These are phyloP conservation scores for Bombus fervidus DNA, from an alignment of 1,140 invertebrate species.

Conservation along the genomic window DNA sequence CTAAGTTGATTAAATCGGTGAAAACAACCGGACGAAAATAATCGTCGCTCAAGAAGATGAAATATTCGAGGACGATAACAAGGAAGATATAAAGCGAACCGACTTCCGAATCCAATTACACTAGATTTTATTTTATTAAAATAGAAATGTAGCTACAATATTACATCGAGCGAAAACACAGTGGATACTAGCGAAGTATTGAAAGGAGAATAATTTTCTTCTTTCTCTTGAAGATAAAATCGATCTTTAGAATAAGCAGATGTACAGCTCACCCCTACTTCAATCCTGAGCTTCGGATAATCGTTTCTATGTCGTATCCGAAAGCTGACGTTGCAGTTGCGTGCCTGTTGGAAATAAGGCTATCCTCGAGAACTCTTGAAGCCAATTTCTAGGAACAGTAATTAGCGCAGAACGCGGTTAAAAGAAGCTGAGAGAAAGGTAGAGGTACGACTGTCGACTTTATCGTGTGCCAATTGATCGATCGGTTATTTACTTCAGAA, in stretches of 20 bases:
- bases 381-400: background rate
- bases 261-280: background rate
- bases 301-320: constrained; percentile 24
- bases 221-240: background rate
- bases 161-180: background rate
- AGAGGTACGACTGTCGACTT: no score
- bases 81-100: background rate
- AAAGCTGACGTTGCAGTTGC: constrained; percentile 31
- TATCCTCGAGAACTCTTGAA: constrained; percentile 20
- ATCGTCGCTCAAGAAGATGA: background rate
- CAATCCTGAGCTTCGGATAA: background rate
- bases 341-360: constrained; percentile 31
- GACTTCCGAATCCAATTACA: background rate
- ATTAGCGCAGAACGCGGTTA: constrained; percentile 23
- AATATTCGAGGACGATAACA: background rate
- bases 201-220: background rate
- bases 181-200: background rate
- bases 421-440: background rate
- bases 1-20: background rate
- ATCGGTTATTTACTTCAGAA: background rate
- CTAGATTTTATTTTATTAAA: background rate
- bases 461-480: background rate
- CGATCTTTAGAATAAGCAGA: background rate
- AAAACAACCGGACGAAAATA: background rate
- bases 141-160: background rate